Evolutionary conservation across 2,888 invertebrate species (phyloP).

Genomic region (Leptopterna dolabrata): DNA sequence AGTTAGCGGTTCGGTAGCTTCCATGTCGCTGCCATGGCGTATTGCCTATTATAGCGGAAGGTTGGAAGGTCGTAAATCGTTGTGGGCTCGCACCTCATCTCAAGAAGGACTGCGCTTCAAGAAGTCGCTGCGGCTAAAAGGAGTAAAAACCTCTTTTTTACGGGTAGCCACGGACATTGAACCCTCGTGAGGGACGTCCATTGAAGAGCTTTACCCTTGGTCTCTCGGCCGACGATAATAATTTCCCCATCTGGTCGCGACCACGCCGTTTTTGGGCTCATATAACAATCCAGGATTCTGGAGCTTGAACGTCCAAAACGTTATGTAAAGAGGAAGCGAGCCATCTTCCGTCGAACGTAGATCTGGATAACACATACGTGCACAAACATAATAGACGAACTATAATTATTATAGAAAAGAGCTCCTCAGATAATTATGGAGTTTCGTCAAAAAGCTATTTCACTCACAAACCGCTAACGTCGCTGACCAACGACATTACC

Average conservation of each 20-base stretch:
- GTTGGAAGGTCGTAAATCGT: neutral
- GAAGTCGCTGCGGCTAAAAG: neutral
- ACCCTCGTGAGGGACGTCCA: neutral
- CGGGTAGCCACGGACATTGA: neutral
- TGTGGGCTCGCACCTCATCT: constrained; percentile 7
- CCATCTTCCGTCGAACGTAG: neutral
- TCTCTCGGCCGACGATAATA: neutral
- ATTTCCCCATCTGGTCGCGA: constrained; percentile 3
- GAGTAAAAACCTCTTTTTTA: constrained; percentile 11
- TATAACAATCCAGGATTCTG: neutral
- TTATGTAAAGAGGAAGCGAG: neutral
- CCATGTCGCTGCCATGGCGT: neutral
- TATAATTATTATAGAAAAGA: too few species aligned
- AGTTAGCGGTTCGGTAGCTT: neutral
- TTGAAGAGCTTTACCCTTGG: neutral
- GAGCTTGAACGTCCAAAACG: neutral
- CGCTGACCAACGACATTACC: too few species aligned
- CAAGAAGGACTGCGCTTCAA: constrained; percentile 3
- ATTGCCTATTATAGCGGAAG: neutral
- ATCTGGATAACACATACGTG: neutral
- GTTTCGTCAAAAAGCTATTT: too few species aligned
- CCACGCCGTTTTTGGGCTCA: neutral
- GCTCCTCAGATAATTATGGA: too few species aligned
- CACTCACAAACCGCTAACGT: too few species aligned
- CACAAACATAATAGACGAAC: too few species aligned